Evolutionary conservation across 2,888 invertebrate genomes (phyloP), one percentile per base, ranked within the genome.

Genomic region (Serrognathus titanus): DNA sequence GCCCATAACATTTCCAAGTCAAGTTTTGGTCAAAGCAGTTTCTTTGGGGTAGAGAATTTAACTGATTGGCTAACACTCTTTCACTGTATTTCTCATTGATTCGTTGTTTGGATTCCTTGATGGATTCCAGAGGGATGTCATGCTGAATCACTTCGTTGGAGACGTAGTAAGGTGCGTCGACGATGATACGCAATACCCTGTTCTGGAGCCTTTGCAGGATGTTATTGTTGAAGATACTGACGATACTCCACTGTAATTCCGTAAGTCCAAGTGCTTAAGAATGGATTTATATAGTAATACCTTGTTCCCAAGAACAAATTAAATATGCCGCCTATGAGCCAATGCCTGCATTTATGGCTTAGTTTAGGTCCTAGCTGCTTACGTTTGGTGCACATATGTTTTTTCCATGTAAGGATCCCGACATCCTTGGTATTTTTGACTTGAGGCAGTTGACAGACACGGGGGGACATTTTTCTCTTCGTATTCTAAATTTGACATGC

Each of bases 191-290:
- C 10, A 59, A 48, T 4, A 53, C 47, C 48, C 61, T 63, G 12
- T 51, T 54, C 51, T 61, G 63, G 35, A 57, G 56, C 40, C 53
- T 56, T 49, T 61, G 54, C 35, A 62, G 43, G 16, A 60, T 61
- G 36, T 46, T 48, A n/a, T 59, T 41, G 40, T 62, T 60, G 38
- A 58, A 60, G 12, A 47, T 55, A 38, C 48, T 55, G 31, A 58
- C 53, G 37, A 54, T 49, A n/a, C 63, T 63, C 60, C 57, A 64
- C 24, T 62, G 41, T 48, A 10, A 60, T 51, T n/a, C 53, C 63
- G 31, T 60, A 64, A 11, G 51, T 54, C 53, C 59, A 60, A 31
- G 58, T 49, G 55, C 41, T 50, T 57, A 7, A 60, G 43, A 3
- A 58, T 55, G 16, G 52, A 13, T 48, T 58, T 60, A 40, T 62